Percentiles rank a stretch among this genome's conserved stretches.
Conservation (phyloP, 2,888 invertebrate species). For the Amphipoea oculea region DNA sequence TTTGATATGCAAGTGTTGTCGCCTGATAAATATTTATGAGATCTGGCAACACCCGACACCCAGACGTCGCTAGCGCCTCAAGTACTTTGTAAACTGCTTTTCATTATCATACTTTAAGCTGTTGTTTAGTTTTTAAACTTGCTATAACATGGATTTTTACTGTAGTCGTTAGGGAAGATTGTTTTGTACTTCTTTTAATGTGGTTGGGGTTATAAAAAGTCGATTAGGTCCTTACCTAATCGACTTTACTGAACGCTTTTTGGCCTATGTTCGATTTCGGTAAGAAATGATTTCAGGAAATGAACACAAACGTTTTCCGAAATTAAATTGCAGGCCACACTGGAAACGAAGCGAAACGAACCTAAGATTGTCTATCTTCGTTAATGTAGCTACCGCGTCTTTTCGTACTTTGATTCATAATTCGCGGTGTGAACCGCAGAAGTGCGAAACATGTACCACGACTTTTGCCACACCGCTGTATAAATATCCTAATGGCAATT, state of each 20-base stretch:
- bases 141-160: conserved; percentile 43
- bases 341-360: neutral
- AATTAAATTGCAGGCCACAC: neutral
- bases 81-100: conserved; percentile 67
- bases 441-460: neutral
- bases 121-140: conserved; percentile 64
- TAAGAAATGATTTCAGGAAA: neutral
- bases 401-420: neutral
- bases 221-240: neutral
- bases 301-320: neutral
- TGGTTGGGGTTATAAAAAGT: neutral
- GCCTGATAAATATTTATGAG: conserved; percentile 68
- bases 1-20: conserved; percentile 68
- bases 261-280: neutral
- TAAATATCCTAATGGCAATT: neutral
- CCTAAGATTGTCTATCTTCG: neutral
- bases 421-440: neutral
- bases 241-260: neutral
- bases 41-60: conserved; percentile 51
- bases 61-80: conserved; percentile 61
- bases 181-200: neutral
- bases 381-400: neutral
- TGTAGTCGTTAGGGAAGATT: conserved; percentile 30
- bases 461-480: neutral
- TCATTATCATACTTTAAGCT: conserved; percentile 68